Percentiles rank a stretch among this genome's conserved stretches.
phyloP scores from a whole-genome alignment of 2,797 vertebrate species.

The Lithobates pipiens region DNA sequence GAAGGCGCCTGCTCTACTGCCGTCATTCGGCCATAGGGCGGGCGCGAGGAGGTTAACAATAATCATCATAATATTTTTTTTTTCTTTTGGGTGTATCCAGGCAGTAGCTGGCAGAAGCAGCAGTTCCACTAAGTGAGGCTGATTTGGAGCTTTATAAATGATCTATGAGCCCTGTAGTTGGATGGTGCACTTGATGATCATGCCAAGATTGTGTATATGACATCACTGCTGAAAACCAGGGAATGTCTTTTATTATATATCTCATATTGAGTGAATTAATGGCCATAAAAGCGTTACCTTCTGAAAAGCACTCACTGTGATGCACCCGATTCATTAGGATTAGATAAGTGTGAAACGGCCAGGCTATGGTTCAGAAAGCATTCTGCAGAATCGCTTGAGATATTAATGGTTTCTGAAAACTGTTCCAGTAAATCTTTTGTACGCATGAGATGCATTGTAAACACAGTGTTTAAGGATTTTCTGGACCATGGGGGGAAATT shows the following conservation, averaged over 20 bases:
- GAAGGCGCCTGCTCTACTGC: too few species aligned
- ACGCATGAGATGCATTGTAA: slow-evolving; percentile 47
- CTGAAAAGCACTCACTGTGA: slow-evolving; percentile 3
- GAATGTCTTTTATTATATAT: neutral
- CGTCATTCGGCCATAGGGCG: too few species aligned
- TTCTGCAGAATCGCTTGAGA: slow-evolving; percentile 22
- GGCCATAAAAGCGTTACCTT: neutral
- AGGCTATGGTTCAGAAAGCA: neutral
- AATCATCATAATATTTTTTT: neutral
- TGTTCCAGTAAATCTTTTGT: slow-evolving; percentile 37
- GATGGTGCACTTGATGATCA: neutral
- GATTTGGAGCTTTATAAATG: neutral
- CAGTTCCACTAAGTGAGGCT: neutral
- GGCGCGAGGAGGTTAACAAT: too few species aligned
- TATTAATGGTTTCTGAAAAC: slow-evolving; percentile 36
- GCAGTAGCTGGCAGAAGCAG: neutral
- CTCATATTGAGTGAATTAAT: neutral
- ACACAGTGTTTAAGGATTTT: slow-evolving; percentile 51
- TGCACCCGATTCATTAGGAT: neutral
- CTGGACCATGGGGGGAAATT: slow-evolving; percentile 44
- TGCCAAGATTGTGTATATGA: neutral
- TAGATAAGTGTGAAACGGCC: slow-evolving; percentile 7
- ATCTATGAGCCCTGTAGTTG: neutral
- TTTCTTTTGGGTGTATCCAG: neutral
- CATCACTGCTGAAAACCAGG: neutral